Conservation (phyloP, 2,797 vertebrate genomes). For the Octomys mimax region DNA sequence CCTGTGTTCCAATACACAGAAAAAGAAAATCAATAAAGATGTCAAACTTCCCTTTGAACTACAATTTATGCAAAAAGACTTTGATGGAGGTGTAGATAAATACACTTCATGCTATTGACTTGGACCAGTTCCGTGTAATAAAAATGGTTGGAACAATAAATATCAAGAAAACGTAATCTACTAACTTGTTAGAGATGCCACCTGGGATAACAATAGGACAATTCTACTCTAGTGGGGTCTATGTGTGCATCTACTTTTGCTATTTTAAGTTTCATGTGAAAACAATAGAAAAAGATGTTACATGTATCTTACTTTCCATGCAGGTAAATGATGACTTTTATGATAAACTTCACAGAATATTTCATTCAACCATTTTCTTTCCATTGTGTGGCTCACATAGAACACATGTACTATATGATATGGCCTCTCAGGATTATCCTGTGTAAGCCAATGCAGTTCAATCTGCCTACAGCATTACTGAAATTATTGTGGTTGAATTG, state of each 20-base stretch:
- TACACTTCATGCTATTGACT: not conserved
- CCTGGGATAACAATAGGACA: not conserved
- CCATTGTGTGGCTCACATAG: not conserved
- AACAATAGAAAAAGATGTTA: not conserved
- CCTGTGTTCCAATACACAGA: not conserved
- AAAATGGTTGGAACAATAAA: not conserved
- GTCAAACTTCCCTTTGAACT: not conserved
- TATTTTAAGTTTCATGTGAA: not conserved
- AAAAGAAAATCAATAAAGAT: not conserved
- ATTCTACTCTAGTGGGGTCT: not conserved
- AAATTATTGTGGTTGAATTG: slow-evolving; percentile 8
- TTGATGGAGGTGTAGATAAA: not conserved
- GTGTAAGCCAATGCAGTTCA: not conserved
- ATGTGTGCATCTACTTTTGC: not conserved
- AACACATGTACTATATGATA: not conserved
- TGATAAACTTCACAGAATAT: not conserved
- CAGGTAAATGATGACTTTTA: not conserved
- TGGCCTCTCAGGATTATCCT: not conserved
- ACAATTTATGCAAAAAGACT: not conserved
- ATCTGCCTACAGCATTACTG: not conserved
- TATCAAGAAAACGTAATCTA: not conserved
- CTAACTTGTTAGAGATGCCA: not conserved
- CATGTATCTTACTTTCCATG: not conserved
- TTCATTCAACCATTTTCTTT: not conserved
- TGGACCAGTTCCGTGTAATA: not conserved